Percentiles rank a stretch among this genome's conserved stretches.
These are phyloP conservation scores for Stramonita haemastoma DNA, from an alignment of 2,888 invertebrate species.

Conservation along the genomic window DNA sequence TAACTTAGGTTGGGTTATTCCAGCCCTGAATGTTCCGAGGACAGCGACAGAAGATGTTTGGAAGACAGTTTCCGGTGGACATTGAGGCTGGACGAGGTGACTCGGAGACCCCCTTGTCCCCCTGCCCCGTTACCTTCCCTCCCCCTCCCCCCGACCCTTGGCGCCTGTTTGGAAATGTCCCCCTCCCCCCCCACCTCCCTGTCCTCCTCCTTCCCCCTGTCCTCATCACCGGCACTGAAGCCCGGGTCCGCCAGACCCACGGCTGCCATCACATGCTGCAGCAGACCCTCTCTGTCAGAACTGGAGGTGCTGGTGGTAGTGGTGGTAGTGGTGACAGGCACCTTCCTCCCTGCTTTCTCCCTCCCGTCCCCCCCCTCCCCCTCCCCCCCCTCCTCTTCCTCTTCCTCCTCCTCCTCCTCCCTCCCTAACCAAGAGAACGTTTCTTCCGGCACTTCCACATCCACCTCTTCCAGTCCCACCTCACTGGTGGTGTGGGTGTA, in stretches of 20 bases:
- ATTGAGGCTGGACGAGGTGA: conserved; percentile 38
- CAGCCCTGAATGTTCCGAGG: conserved; percentile 43
- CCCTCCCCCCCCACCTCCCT: neutral
- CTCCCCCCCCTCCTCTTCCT: conserved; percentile 60
- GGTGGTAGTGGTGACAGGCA: no score
- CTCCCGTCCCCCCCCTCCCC: conserved; percentile 54
- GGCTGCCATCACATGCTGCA: conserved; percentile 36
- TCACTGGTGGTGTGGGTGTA: conserved; percentile 44
- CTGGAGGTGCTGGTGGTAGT: conserved; percentile 53
- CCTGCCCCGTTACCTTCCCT: conserved; percentile 49
- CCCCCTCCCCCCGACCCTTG: conserved; percentile 45
- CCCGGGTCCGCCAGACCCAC: neutral
- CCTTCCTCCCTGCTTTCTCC: conserved; percentile 54
- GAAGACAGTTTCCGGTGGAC: conserved; percentile 44
- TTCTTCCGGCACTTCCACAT: conserved; percentile 55
- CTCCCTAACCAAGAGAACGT: conserved; percentile 54
- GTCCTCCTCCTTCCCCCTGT: neutral
- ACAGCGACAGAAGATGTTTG: conserved; percentile 42
- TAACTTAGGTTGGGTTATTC: conserved; percentile 21
- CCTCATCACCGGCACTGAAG: neutral
- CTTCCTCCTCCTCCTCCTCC: conserved; percentile 64
- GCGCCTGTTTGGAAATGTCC: conserved; percentile 14
- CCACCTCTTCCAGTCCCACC: conserved; percentile 44
- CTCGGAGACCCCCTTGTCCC: conserved; percentile 50
- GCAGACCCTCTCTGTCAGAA: conserved; percentile 50